Evolutionary conservation across 1,140 invertebrate genomes (phyloP), one percentile per base, ranked within the genome.

Genomic region (Coenobita brevimanus): DNA sequence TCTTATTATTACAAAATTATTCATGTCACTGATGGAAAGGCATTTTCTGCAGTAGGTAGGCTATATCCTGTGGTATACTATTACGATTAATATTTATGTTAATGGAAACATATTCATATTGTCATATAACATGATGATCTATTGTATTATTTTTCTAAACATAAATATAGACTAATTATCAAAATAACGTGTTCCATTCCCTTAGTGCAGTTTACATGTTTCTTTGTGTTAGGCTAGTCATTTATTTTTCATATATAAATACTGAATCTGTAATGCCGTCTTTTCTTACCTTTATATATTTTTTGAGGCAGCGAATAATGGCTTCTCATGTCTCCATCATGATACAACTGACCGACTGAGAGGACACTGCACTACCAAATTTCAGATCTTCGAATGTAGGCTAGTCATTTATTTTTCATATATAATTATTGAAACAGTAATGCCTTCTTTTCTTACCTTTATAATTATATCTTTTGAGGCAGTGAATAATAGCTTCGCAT

Each of bases 261-360:
- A 41, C 64, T 24, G 64, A 67, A 36, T 57, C n/a, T n/a, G n/a
- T 64, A 6, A 50, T 50, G 57, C 64, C 82, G 41, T 71, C 13
- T 38, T 33, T 83, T 83, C 64, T 83, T 41, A 76, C 46, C 41
- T 85, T 85, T 76, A 75, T 78, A 60, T 85, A 85, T 75, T 46
- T 27, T 85, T 76, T 76, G 67, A 76, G 82, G 82, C 50, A 76
- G 69, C 76, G 82, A 60, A 38, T 76, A 57, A 76, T 76, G 50
- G 81, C 81, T 82, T 82, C 46, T 10, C 62, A 82, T 67, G 81
- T 82, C 64, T 82, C 64, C 81, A 82, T 82, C 30, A 82, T 24
- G 81, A 82, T 82, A 43, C 81, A 41, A 27, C 62, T 43, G 41
- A n/a, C n/a, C n/a, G n/a, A n/a, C n/a, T n/a, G n/a, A n/a, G n/a